Conservation (phyloP, 2,888 invertebrate genomes). For the Ditula angustiorana region DNA sequence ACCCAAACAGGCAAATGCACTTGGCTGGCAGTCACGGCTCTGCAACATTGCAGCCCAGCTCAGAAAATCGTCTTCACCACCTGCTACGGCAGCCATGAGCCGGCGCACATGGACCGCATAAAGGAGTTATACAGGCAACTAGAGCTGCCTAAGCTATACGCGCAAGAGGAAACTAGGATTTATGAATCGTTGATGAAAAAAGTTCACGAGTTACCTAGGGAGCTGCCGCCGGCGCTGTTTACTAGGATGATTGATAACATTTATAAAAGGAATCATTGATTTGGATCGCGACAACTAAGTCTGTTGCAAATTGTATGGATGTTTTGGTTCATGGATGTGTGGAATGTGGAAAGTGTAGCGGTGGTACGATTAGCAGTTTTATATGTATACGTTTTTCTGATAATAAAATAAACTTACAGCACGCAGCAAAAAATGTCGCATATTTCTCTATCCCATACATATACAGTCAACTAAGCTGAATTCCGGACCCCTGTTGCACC, state of each 20-base stretch:
- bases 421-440: too few species aligned
- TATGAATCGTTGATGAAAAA: conserved; percentile 89
- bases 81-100: conserved; percentile 89
- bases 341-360: too few species aligned
- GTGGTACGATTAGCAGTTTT: too few species aligned
- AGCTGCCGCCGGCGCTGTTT: conserved; percentile 90
- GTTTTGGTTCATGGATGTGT: too few species aligned
- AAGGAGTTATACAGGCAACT: conserved; percentile 83
- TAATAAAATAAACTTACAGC: too few species aligned
- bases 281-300: too few species aligned
- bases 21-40: conserved; percentile 94
- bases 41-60: conserved; percentile 87
- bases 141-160: conserved; percentile 88
- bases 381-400: too few species aligned
- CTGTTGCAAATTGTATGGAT: too few species aligned
- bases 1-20: conserved; percentile 94
- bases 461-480: too few species aligned
- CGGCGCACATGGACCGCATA: conserved; percentile 83
- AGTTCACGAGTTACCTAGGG: conserved; percentile 89
- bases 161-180: conserved; percentile 89
- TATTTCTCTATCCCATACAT: too few species aligned
- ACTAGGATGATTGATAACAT: conserved; percentile 90
- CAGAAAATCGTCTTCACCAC: conserved; percentile 89
- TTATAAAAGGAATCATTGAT: conserved; percentile 75
- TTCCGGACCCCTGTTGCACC: too few species aligned